These are phyloP conservation scores for Papilio gigon DNA, from an alignment of 2,888 invertebrate genomes.

Conservation along the genomic window DNA sequence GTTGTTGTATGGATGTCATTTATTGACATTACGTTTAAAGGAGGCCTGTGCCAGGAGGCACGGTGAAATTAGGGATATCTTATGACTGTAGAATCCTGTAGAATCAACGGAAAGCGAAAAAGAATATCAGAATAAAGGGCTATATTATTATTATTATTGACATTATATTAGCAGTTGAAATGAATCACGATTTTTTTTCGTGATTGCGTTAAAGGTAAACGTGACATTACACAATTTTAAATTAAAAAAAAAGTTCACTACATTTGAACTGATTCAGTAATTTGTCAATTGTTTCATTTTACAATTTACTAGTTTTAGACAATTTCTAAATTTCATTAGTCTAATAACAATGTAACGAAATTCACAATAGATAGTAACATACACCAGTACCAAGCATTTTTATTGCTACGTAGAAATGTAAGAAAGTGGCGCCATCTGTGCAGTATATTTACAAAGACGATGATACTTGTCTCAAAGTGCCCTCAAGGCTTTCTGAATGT, in stretches of 20 bases:
- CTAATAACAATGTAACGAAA: neutral
- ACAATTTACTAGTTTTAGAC: neutral
- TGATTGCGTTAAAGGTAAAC: neutral
- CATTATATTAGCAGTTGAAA: neutral
- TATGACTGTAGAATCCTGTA: too few species aligned
- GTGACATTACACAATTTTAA: neutral
- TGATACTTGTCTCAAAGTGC: constrained; percentile 16
- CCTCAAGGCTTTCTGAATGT: constrained; percentile 13
- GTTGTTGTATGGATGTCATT: neutral
- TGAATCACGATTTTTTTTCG: neutral
- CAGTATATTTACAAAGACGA: constrained; percentile 19
- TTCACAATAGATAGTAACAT: neutral
- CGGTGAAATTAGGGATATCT: too few species aligned
- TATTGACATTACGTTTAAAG: too few species aligned
- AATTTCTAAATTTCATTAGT: neutral
- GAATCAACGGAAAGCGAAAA: too few species aligned
- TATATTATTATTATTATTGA: too few species aligned
- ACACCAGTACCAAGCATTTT: constrained; percentile 1
- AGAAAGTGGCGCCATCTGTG: constrained; percentile 20
- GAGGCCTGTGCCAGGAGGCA: too few species aligned
- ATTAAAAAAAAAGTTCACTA: neutral
- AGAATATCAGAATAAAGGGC: too few species aligned
- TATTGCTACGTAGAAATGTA: constrained; percentile 10
- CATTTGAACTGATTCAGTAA: neutral
- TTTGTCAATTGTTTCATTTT: neutral